phyloP scores from a whole-genome alignment of 2,888 invertebrate genomes.

The Polydrusus cervinus region DNA sequence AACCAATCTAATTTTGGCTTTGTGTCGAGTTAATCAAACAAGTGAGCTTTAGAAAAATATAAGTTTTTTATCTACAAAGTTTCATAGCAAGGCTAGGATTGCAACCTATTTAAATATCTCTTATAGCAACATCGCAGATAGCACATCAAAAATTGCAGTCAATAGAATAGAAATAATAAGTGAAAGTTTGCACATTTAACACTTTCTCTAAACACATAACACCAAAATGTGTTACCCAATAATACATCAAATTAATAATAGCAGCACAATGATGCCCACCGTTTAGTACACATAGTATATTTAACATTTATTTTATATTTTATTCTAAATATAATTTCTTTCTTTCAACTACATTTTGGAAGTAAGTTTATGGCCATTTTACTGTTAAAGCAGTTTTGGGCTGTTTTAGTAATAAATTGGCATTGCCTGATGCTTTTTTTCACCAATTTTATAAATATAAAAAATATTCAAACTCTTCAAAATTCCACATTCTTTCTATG shows the following conservation, averaged over 20 bases:
- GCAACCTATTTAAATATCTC: slow-evolving; percentile 41
- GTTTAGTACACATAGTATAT: slow-evolving; percentile 52
- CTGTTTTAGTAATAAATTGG: not conserved
- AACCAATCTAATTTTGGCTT: slow-evolving; percentile 15
- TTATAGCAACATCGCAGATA: slow-evolving; percentile 30
- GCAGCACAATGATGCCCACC: slow-evolving; percentile 52
- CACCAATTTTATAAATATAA: slow-evolving; percentile 7
- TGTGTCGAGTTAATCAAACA: slow-evolving; percentile 29
- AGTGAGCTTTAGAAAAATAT: slow-evolving; percentile 48
- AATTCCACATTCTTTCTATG: not conserved
- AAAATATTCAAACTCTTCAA: not conserved
- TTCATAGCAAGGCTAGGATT: slow-evolving; percentile 51
- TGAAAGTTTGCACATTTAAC: slow-evolving; percentile 32
- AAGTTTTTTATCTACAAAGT: slow-evolving; percentile 35
- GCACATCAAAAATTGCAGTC: slow-evolving; percentile 29
- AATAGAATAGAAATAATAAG: not conserved
- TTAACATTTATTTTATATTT: slow-evolving; percentile 31
- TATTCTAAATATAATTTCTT: slow-evolving; percentile 14
- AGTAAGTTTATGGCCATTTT: not conserved
- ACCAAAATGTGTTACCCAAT: slow-evolving; percentile 19
- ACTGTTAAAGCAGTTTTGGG: not conserved
- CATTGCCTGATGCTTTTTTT: not conserved
- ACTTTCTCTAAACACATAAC: slow-evolving; percentile 24
- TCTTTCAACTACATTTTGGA: slow-evolving; percentile 10
- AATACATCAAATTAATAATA: slow-evolving; percentile 52